Evolutionary conservation across 2,113 vertebrate genomes (phyloP), one percentile per base, ranked within the genome.

Genomic region (Psittacus erithacus): DNA sequence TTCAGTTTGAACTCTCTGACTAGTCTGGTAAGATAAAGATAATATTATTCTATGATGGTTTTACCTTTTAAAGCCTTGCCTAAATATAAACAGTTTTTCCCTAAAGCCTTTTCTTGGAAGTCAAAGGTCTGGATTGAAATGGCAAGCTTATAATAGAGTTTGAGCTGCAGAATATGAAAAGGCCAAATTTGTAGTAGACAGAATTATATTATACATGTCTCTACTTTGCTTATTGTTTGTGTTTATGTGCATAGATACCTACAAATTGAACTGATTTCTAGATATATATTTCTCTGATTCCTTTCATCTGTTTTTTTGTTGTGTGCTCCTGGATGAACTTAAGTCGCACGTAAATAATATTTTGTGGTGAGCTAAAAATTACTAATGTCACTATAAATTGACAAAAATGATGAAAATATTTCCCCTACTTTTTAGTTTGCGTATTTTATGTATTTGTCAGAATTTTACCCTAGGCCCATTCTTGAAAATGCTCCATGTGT

Each of bases 91-190:
- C 74, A 78, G 10, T 33, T 79, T 68, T 88, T 53, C 71, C 85
- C 83, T 96, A 79, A 86, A 86, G 92, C 33, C 25, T 87, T 78
- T 91, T 91, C 63, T 81, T 80, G 91, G 81, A 79, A 92, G 91
- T 91, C 86, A 82, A 93, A 95, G 92, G 94, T 94, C 65, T 76
- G 41, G 35, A 86, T 67, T 88, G 94, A 93, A 97, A 94, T 91
- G 90, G 92, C 95, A 97, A 81, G 82, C 83, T 94, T 91, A n/a
- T 83, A 95, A 96, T 94, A 91, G 95, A 93, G 86, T 89, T 96
- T 90, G 81, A 57, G 87, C 88, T 85, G 55, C 71, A 94, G 88
- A 90, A 96, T 93, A 96, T 88, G 83, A 81, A 86, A 69, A 78
- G 88, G 88, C 67, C 77, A 94, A 93, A 91, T 94, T 93, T 90